Evolutionary conservation across 2,888 invertebrate genomes (phyloP), one percentile per base, ranked within the genome.

Genomic region (Taenaris catops): DNA sequence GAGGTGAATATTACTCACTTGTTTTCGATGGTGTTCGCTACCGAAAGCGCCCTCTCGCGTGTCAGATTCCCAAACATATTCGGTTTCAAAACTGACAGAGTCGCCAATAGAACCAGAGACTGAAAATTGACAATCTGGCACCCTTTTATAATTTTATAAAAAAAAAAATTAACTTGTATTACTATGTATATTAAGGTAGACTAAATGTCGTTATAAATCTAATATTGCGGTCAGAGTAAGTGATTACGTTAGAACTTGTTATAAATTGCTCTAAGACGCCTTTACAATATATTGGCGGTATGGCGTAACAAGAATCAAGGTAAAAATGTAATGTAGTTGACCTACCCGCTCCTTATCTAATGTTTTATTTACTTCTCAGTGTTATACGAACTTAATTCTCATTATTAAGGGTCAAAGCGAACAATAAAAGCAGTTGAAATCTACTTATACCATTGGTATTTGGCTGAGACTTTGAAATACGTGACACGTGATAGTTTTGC

Each of bases 61-160:
- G 92, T 93, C 0, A 94, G 78, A 69, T 98, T 99, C 2, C 99
- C 99, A 67, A 95, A 95, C 55, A 98, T 90, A 17, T 3, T 4
- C 16, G 16, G 6, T 17, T 17, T 17, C 16, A 17, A 6, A 17
- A 17, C 6, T 17, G 6, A 6, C 2, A 1, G 16, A 17, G 6
- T 17, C 6, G 2, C 6, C 4, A 17, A 17, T 17, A n/a, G n/a
- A n/a, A n/a, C n/a, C n/a, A n/a, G 4, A 14, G 14, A 14, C 14
- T 14, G 4, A 14, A 14, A 14, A 14, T 4, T 14, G 14, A 14
- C 2, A 14, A 3, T 14, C n/a, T 20, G 20, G 8, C 4, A 19
- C n/a, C 6, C 2, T 2, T 19, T 19, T 2, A 19, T 2, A 19
- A 19, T 2, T 19, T 4, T n/a, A 19, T 19, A n/a, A 19, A 7